Evolutionary conservation across 1,140 invertebrate genomes (phyloP), one percentile per base, ranked within the genome.

Genomic region (roundworm (Caenorhabditis elegans)): DNA sequence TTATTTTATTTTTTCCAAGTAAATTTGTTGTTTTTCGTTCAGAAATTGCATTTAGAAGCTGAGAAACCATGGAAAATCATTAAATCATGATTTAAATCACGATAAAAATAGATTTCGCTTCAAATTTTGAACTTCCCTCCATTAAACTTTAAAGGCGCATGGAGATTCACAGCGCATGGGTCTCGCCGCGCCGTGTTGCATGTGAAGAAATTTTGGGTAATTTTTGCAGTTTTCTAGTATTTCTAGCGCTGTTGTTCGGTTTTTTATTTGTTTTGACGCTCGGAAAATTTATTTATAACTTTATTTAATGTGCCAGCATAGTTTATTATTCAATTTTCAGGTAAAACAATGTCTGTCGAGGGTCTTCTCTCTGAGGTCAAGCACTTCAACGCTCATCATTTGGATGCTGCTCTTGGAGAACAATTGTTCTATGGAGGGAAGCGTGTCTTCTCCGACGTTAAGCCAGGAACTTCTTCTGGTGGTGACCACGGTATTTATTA

Each of bases 391-490:
- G 77, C 24, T 28, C 31, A 79, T 13, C n/a, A 24, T 26, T 47
- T 83, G 31, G 75, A 84, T 19, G 43, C 80, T 19, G 34, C 48
- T 17, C 47, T 77, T 34, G 83, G 47, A 48, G 83, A 83, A n/a
- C 81, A 84, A 55, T 36, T 77, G 48, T 78, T 60, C 83, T 84
- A 78, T 48, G 83, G 83, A 26, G 83, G 76, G 43, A 82, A 84
- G 75, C 79, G 49, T 26, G 76, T 82, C 15, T 82, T 84, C 79
- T 84, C 83, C 34, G 76, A 82, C 34, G 75, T 84, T 8, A 46
- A 48, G 17, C 51, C 48, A 19, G 53, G 48, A 31, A 31, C 79
- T 26, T 83, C 83, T 0, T 77, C 60, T 31, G 39, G 51, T 10
- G 78, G 26, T 13, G 15, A 79, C 2, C n/a, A 22, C 24, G 13